Evolutionary conservation across 2,888 invertebrate species (phyloP), one percentile per base, ranked within the genome.

Genomic region (Eristalis tenax): DNA sequence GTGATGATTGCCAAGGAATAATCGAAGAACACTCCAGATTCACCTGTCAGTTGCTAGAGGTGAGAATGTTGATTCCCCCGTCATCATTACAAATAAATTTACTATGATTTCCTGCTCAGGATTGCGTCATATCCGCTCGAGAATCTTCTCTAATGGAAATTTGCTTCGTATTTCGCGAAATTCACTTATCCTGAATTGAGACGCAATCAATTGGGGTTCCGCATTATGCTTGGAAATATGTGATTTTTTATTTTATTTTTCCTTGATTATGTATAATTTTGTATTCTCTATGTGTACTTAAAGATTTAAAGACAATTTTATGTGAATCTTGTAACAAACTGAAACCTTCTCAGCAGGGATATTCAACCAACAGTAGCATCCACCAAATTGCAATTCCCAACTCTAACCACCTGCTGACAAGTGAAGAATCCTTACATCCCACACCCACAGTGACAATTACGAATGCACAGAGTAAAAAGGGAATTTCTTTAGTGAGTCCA

Each of bases 71-170:
- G 77, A 81, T 84, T 88, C 84, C 80, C 84, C 83, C 88, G 50
- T 88, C 87, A 87, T 89, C 88, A 79, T 88, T 86, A 71, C 86
- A 88, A 90, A 89, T 85, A 84, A 89, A 89, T 90, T 91, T 88
- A 89, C 89, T 88, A 89, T 89, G 90, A 92, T 92, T 91, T 92
- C 92, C 92, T 92, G 91, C 89, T 89, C 90, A 83, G 91, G 89
- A 92, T 90, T 90, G 91, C 87, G 89, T 90, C 89, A 92, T 92
- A 92, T 92, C 92, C 92, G 91, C 88, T 88, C 73, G 68, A 79
- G 80, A 87, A 80, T 79, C 79, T 38, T 76, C 80, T 35, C 22
- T 82, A 82, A 82, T 83, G 68, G 83, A 83, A 83, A 83, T 84
- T 84, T 70, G 73, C 61, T 80, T 77, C 66, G 63, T 22, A 68